Evolutionary conservation across 2,113 vertebrate genomes (phyloP).

Genomic region (Cephalopterus ornatus): DNA sequence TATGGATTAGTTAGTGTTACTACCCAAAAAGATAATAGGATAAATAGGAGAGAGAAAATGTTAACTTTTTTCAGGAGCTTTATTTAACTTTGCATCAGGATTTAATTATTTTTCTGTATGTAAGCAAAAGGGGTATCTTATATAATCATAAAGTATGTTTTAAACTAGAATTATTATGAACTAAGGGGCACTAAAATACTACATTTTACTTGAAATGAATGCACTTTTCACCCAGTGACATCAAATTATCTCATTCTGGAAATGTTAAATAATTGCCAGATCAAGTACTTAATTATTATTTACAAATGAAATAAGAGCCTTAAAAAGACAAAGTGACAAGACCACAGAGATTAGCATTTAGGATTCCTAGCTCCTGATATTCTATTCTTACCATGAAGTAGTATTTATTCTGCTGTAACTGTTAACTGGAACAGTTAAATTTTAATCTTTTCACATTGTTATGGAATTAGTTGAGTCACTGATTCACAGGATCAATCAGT

Average conservation of each 20-base stretch:
- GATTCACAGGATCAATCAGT: not conserved
- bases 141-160: not conserved
- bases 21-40: not conserved
- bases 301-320: not conserved
- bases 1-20: not conserved
- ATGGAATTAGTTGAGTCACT: not conserved
- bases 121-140: not conserved
- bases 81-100: not conserved
- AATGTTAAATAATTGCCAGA: not conserved
- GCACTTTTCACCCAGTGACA: not conserved
- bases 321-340: not conserved
- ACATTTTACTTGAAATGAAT: not conserved
- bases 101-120: not conserved
- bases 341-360: not conserved
- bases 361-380: not conserved
- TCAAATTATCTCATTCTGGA: not conserved
- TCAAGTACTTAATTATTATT: not conserved
- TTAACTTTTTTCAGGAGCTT: not conserved
- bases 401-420: not conserved
- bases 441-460: not conserved
- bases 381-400: not conserved
- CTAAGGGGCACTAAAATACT: not conserved
- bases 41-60: not conserved
- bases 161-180: not conserved
- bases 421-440: not conserved